A percentile compares a stretch with the other conserved stretches of the same genome.
phyloP scores from a whole-genome alignment of 2,797 vertebrate species.

The Eptatretus atami region DNA sequence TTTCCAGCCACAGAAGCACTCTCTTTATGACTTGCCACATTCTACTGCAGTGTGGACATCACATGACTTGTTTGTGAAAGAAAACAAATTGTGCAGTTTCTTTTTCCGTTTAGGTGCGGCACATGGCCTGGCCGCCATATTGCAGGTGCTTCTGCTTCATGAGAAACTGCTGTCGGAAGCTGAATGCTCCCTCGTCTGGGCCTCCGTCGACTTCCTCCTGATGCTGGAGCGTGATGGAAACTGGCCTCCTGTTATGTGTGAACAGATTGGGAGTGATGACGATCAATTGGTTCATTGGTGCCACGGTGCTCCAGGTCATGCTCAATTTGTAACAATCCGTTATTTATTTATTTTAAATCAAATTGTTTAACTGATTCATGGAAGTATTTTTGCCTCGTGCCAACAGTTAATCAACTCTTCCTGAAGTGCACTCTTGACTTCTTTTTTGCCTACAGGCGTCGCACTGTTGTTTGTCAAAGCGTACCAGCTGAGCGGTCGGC shows the following conservation, averaged over 20 bases:
- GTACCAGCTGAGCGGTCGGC: conserved; percentile 47
- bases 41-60: no score
- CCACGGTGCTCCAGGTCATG: conserved; percentile 39
- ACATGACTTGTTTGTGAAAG: no score
- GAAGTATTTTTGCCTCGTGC: no score
- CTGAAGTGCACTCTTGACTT: conserved; percentile 9
- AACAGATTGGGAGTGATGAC: conserved; percentile 38
- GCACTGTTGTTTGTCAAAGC: conserved; percentile 57
- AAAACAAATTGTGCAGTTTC: no score
- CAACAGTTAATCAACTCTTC: no score
- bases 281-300: conserved; percentile 62
- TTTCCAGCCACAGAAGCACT: no score
- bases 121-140: conserved; percentile 47
- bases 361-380: no score
- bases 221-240: conserved; percentile 59
- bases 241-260: conserved; percentile 40
- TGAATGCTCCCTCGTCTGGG: conserved; percentile 46
- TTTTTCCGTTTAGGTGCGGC: conserved; percentile 24
- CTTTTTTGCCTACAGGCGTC: conserved; percentile 25
- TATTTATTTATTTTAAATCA: no score
- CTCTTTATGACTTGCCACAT: no score
- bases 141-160: conserved; percentile 54
- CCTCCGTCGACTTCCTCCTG: conserved; percentile 54
- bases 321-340: no score
- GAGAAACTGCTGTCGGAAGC: conserved; percentile 31